Evolutionary conservation across 2,888 invertebrate species (phyloP).

Genomic region (Tachina lurida): DNA sequence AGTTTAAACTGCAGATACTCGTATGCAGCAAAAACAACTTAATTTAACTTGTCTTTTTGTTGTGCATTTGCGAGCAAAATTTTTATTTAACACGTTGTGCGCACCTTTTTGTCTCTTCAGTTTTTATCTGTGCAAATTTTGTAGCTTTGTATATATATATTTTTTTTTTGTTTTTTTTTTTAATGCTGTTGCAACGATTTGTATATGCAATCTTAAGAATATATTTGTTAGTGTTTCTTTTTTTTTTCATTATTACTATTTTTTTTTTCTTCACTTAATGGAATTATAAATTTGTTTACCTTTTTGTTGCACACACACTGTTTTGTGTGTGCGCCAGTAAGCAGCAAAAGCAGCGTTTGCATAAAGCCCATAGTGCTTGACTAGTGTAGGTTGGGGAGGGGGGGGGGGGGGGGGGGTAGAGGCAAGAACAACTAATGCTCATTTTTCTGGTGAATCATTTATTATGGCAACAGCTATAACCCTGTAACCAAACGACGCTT

Average conservation of each 20-base stretch:
- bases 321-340: neutral
- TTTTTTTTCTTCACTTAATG: slow-evolving; percentile 39
- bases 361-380: neutral
- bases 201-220: slow-evolving; percentile 48
- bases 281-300: slow-evolving; percentile 60
- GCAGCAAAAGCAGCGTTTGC: neutral
- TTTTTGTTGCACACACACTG: slow-evolving; percentile 8
- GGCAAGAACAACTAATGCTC: too few relatives aligned
- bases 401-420: too few relatives aligned
- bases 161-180: slow-evolving; percentile 20
- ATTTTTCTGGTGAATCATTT: too few relatives aligned
- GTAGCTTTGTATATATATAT: slow-evolving; percentile 8
- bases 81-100: slow-evolving; percentile 22
- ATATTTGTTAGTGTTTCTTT: neutral
- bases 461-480: too few relatives aligned
- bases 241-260: neutral
- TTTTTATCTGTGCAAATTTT: slow-evolving; percentile 27
- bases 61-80: slow-evolving; percentile 11
- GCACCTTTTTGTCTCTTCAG: slow-evolving; percentile 33
- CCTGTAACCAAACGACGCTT: too few relatives aligned
- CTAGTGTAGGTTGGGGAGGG: too few relatives aligned
- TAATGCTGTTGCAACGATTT: slow-evolving; percentile 15
- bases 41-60: slow-evolving; percentile 36
- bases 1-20: slow-evolving; percentile 25
- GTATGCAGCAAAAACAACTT: neutral